A percentile compares a stretch with the other conserved stretches of the same genome.
Conservation (phyloP, 2,888 invertebrate genomes). For the Rosalia funebris region DNA sequence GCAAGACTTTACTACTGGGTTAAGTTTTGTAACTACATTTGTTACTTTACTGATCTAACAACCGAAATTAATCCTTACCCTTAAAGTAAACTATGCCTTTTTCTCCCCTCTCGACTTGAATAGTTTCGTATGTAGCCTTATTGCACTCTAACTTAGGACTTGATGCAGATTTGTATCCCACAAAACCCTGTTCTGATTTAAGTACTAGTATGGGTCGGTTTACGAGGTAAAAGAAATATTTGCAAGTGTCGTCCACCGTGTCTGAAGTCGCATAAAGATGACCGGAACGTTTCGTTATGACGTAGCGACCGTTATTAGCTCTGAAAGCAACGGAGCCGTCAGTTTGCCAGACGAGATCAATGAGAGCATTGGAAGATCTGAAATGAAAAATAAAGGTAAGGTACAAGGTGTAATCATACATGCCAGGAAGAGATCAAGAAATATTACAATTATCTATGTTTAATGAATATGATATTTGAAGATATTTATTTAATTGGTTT, state of each 20-base stretch:
- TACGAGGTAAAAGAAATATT: conserved; percentile 93
- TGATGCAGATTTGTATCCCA: conserved; percentile 84
- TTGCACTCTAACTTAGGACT: conserved; percentile 92
- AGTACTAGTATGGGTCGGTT: conserved; percentile 93
- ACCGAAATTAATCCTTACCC: conserved; percentile 67
- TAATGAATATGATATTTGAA: no score
- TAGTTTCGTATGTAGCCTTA: conserved; percentile 93
- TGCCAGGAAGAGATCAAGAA: no score
- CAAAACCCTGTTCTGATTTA: conserved; percentile 95
- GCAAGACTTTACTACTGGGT: no score
- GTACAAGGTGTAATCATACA: no score
- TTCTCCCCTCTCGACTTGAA: conserved; percentile 88
- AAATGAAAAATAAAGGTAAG: no score
- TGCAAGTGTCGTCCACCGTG: conserved; percentile 87
- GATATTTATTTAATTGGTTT: no score
- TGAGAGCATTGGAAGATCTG: conserved; percentile 91
- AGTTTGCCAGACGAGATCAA: conserved; percentile 91
- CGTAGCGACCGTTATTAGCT: conserved; percentile 93
- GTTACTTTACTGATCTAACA: not conserved
- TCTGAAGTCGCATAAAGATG: conserved; percentile 88
- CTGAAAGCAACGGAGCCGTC: conserved; percentile 92
- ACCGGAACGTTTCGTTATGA: conserved; percentile 94
- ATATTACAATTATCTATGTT: no score
- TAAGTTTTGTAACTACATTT: no score
- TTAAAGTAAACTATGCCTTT: conserved; percentile 92